These are phyloP conservation scores for Scytalopus superciliaris DNA, from an alignment of 2,113 vertebrate genomes.

Conservation along the genomic window DNA sequence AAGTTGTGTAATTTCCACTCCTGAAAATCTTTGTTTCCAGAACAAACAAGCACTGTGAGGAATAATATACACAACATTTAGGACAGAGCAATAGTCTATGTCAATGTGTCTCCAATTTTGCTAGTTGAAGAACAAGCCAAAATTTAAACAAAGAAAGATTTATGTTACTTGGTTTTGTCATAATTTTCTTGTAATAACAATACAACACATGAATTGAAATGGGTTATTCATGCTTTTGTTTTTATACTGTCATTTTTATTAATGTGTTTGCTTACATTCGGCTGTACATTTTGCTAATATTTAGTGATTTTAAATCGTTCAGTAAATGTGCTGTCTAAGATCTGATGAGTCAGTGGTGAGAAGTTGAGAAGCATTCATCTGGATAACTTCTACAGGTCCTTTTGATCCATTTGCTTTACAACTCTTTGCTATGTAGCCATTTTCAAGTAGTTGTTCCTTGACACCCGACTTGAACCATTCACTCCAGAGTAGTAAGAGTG, in stretches of 20 bases:
- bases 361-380: not conserved
- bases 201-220: not conserved
- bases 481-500: not conserved
- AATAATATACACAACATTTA: not conserved
- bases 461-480: not conserved
- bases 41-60: not conserved
- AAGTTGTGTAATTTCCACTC: not conserved
- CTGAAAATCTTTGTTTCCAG: not conserved
- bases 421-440: fast-evolving
- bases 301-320: not conserved
- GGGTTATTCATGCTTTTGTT: not conserved
- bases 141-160: not conserved
- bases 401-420: not conserved
- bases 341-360: not conserved
- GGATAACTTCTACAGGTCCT: not conserved
- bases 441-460: not conserved
- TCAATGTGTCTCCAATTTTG: not conserved
- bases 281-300: not conserved
- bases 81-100: not conserved
- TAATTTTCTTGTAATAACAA: not conserved
- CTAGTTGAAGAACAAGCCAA: not conserved
- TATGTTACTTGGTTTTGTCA: not conserved
- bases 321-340: not conserved
- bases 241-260: not conserved
- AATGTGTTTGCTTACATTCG: not conserved